Evolutionary conservation across 2,797 vertebrate genomes (phyloP).

Genomic region (Rallus crepitans): DNA sequence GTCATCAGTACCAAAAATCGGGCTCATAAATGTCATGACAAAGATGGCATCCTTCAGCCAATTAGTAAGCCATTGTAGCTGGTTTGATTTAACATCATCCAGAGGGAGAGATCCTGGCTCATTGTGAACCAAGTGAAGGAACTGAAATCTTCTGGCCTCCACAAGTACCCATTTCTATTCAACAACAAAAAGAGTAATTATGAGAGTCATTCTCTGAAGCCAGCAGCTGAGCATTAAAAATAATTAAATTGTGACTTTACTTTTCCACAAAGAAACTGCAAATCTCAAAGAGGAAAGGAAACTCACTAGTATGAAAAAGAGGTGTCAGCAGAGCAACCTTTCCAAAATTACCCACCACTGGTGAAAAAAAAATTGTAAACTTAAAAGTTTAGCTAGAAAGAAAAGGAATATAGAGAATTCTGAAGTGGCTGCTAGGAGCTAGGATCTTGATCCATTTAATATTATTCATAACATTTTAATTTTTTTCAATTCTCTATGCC

Average conservation of each 20-base stretch:
- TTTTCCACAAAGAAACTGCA: not conserved
- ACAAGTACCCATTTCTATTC: not conserved
- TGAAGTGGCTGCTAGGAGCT: not conserved
- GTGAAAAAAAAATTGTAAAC: not conserved
- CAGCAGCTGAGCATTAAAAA: not conserved
- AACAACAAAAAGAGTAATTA: not conserved
- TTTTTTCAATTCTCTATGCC: not conserved
- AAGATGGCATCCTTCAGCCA: not conserved
- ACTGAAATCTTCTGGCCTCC: not conserved
- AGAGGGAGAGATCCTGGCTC: not conserved
- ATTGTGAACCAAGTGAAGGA: not conserved
- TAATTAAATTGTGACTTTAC: not conserved
- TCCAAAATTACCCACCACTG: not conserved
- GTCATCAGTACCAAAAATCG: not conserved
- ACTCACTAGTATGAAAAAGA: not conserved
- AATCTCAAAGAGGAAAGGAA: not conserved
- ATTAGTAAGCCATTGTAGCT: not conserved
- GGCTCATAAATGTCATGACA: not conserved
- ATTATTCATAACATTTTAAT: not conserved
- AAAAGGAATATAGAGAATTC: not conserved
- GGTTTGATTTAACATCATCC: not conserved
- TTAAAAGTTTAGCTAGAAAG: not conserved
- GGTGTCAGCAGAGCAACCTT: not conserved
- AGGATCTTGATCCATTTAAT: not conserved
- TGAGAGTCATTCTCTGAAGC: not conserved